Evolutionary conservation across 2,888 invertebrate species (phyloP), one percentile per base, ranked within the genome.

Genomic region (Amorpha juglandis): DNA sequence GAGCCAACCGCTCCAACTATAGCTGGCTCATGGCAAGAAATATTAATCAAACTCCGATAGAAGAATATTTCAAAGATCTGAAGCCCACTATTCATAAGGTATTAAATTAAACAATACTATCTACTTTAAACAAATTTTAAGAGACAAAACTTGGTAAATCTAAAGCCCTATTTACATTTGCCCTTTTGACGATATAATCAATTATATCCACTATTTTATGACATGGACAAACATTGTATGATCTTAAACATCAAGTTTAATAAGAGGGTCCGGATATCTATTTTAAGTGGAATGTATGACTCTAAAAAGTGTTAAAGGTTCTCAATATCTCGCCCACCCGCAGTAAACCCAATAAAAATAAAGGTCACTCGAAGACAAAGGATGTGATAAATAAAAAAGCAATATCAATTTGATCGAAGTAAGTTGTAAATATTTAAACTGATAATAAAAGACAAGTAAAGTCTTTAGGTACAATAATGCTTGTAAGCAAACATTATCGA

Each of bases 21-120:
- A 71, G 79, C 35, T 88, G 88, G 88, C 66, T 88, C 9, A 75
- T 75, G 19, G 76, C 87, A 0, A 77, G 70, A 48, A 69, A 71
- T 12, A 33, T 75, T 0, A 79, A 73, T 0, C 63, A 63, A 0
- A 62, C 62, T 0, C 68, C 71, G 3, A 58, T 67, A 0, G 72
- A 75, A 3, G 67, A 69, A 0, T 79, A 78, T 3, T 65, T 88
- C 35, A 79, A 82, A 0, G 72, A 71, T n/a, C 73, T 84, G 2
- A 78, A 70, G 45, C 83, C 87, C 0, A 67, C 83, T 35, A 71
- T 85, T 1, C 63, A 73, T 9, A 87, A 86, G 82, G 88, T 86
- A 53, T n/a, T n/a, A n/a, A 48, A 16, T 45, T 12, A 11, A n/a
- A n/a, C 9, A 11, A 51, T 0, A 51, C 9, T 38, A 35, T 1